Base-by-base conservation (phyloP, 2,888 invertebrate genomes). In the Agrochola macilenta region DNA sequence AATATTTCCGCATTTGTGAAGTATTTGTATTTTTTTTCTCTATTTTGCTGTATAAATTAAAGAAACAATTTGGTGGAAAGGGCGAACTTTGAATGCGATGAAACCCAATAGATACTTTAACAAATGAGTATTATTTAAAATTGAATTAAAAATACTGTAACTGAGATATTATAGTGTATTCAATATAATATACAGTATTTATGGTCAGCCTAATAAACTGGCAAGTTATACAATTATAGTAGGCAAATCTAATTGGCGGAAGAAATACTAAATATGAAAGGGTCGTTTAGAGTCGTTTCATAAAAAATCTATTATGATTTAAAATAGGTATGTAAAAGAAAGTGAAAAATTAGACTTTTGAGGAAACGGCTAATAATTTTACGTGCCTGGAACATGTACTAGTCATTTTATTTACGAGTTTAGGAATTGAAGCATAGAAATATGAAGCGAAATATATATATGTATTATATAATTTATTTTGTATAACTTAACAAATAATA, bases 381-480 rank as follows among this genome's bases (percentile, higher is more conserved):
- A 78, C 64, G 70, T 79, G 81, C 65, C 85, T 85, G 79, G 74
- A 81, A 81, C 75, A 76, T 79, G 74, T 73, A 86, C 91, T 91
- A 91, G 91, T 91, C 91, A 91, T 86, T 83, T 75, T 86, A 82
- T 76, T 78, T 80, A 83, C 52, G 74, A 82, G 76, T 83, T 78
- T 86, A 86, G 79, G 69, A 73, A 76, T 69, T 84, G 71, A 80
- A 46, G 8, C 78, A 75, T 81, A 83, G 72, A 80, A 84, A 79
- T 68, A 61, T 78, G 75, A 79, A 46, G 78, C 60, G 63, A 76
- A 74, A 80, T 77, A n/a, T n/a, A n/a, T n/a, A n/a, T n/a, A 79
- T 69, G 69, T 82, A 69, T 69, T 73, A 75, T 77, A 58, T 81
- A 61, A 79, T 79, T 76, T 80, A 87, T 89, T 87, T 84, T 82